Conservation (phyloP, 2,888 invertebrate genomes). For the Aspidapion aeneum region DNA sequence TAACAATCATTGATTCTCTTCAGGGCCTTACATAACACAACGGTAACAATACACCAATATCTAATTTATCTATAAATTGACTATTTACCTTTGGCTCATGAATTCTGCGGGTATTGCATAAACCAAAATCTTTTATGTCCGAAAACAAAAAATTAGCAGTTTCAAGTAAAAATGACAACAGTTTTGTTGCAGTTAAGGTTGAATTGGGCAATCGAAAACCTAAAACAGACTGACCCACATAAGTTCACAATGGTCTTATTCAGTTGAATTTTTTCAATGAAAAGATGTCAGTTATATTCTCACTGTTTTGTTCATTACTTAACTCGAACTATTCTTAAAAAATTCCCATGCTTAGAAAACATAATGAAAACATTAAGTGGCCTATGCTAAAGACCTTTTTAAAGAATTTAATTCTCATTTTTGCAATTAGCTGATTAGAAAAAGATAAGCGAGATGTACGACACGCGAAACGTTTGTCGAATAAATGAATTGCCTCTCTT, state of each 20-base stretch:
- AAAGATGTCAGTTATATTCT: constrained; percentile 35
- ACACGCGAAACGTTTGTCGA: constrained; percentile 3
- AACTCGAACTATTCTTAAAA: constrained; percentile 20
- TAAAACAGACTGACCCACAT: constrained; percentile 23
- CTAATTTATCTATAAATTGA: too few relatives aligned
- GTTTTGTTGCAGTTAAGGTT: constrained; percentile 2
- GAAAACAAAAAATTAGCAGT: background rate
- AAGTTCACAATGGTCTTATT: constrained; percentile 9
- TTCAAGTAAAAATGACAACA: background rate
- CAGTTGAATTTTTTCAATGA: constrained; percentile 16
- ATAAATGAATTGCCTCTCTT: background rate
- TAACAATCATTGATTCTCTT: too few relatives aligned
- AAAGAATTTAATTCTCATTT: constrained; percentile 23
- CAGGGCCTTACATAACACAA: too few relatives aligned
- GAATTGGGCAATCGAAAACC: background rate
- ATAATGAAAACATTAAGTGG: constrained; percentile 34
- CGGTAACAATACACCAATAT: too few relatives aligned
- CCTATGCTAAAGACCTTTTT: constrained; percentile 33
- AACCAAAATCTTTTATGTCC: background rate
- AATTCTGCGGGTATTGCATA: too few relatives aligned
- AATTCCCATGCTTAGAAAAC: constrained; percentile 32
- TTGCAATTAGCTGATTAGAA: constrained; percentile 21
- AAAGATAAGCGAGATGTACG: constrained; percentile 15
- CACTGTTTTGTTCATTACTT: constrained; percentile 30
- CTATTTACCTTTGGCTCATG: too few relatives aligned